Percentiles rank a stretch among this genome's conserved stretches.
These are phyloP conservation scores for Orthonyx spaldingii DNA, from an alignment of 2,113 vertebrate genomes.

Conservation along the genomic window DNA sequence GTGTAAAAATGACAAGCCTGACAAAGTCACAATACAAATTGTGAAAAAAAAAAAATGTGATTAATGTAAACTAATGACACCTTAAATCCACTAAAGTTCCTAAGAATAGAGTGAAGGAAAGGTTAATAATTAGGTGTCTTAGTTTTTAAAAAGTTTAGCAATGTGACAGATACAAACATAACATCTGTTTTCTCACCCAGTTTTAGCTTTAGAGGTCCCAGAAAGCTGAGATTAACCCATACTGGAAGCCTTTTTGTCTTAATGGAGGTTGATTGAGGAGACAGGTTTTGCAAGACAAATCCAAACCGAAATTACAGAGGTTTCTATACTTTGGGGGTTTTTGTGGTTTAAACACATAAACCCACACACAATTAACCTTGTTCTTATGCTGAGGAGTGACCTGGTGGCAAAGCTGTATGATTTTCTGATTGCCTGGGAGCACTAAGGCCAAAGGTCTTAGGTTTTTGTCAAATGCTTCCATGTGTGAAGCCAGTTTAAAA, in stretches of 20 bases:
- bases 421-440: neutral
- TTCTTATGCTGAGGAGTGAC: neutral
- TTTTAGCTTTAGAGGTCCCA: neutral
- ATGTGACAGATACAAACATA: neutral
- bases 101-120: neutral
- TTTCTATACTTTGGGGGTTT: neutral
- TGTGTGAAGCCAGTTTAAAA: neutral
- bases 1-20: neutral
- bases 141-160: neutral
- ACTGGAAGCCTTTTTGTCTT: neutral
- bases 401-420: neutral
- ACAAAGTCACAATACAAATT: neutral
- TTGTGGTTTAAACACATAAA: neutral
- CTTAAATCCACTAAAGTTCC: neutral
- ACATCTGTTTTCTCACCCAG: neutral
- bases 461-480: neutral
- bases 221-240: neutral
- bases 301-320: neutral
- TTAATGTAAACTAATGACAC: neutral
- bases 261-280: neutral
- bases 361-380: neutral
- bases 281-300: neutral
- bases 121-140: neutral
- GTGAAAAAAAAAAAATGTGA: neutral
- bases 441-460: neutral